Base-by-base conservation (phyloP, 2,888 invertebrate species). In the Amitus sp. region DNA sequence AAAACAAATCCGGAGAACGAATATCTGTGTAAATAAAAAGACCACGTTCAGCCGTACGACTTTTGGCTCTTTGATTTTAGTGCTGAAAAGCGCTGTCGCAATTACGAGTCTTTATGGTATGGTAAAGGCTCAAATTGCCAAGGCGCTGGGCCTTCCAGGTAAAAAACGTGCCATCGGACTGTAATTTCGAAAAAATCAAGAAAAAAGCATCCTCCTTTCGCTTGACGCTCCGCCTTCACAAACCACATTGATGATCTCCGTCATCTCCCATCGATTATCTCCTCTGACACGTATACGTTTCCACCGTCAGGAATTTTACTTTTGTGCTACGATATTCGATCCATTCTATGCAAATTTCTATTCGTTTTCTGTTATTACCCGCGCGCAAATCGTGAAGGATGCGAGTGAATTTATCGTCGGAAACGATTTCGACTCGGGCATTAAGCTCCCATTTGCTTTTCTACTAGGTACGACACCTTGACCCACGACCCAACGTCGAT, bases 201-300 rank as follows among this genome's bases (percentile, higher is more conserved):
- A 20, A 43, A 71, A 73, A 72, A 73, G 66, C 69, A 70, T 67
- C 66, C 64, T 67, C 17, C 12, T 46, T 42, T 52, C 28, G 58
- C 42, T 51, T 67, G 69, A 61, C 65, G 70, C 69, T 63, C 73
- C 69, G 65, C 70, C 66, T 67, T 73, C 72, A 66, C 70, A 33
- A 33, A 56, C 55, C 49, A 47, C 59, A 62, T 62, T 55, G 43
- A 2, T 43, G 49, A 57, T 57, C 57, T 51, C 58, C 48, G 56
- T 57, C 50, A 57, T 58, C 52, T 52, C 10, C 19, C 50, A 42
- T 33, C 47, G 52, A 58, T 58, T 58, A 58, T n/a, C n/a, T n/a
- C n/a, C n/a, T n/a, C n/a, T n/a, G n/a, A n/a, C n/a, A n/a, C n/a
- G n/a, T n/a, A n/a, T n/a, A n/a, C n/a, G n/a, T n/a, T n/a, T n/a